Conservation (phyloP, 2,113 vertebrate genomes). For the Ictalurus furcatus region DNA sequence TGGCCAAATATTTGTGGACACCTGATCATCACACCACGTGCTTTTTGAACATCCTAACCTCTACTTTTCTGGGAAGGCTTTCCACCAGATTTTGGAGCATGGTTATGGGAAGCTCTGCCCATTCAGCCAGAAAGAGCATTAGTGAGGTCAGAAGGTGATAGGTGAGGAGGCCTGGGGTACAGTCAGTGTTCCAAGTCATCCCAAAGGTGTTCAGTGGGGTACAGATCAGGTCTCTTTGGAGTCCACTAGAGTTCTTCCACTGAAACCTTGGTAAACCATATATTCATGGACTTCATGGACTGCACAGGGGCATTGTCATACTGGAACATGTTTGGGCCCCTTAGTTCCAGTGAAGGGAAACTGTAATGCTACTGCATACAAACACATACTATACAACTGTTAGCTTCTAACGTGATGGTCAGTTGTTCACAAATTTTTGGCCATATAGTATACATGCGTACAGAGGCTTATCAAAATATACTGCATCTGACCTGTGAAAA, state of each 20-base stretch:
- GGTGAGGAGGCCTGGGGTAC: neutral
- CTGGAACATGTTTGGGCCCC: neutral
- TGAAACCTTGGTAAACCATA: neutral
- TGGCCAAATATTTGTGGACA: neutral
- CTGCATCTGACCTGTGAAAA: neutral
- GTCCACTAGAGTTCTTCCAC: neutral
- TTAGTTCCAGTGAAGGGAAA: neutral
- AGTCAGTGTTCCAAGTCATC: neutral
- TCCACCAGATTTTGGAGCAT: neutral
- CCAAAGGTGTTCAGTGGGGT: neutral
- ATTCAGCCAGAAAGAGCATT: neutral
- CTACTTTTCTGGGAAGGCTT: neutral
- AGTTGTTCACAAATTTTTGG: no score
- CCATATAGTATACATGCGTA: neutral
- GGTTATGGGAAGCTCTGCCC: neutral
- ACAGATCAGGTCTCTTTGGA: neutral
- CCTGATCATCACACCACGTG: neutral
- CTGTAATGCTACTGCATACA: neutral
- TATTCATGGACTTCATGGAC: no score
- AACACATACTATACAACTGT: neutral
- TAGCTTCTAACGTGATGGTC: neutral
- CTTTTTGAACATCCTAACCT: neutral
- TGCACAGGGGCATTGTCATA: neutral
- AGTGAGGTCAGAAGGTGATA: neutral
- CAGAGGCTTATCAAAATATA: neutral